phyloP scores from a whole-genome alignment of 2,113 vertebrate genomes.

The Piprites chloris region DNA sequence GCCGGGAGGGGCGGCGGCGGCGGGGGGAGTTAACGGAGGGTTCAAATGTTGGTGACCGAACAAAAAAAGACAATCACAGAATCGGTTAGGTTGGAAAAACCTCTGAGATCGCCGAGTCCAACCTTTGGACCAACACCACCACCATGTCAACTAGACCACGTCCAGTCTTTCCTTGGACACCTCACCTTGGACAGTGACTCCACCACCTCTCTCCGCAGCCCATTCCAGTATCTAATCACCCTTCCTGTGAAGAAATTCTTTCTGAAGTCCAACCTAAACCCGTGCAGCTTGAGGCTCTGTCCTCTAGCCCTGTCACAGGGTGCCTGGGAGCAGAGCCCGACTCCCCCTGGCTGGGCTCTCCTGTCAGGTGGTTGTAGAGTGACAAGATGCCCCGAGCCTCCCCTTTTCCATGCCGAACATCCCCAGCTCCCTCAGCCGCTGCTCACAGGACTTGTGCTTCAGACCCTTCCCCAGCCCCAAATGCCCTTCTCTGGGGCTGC shows the following conservation, averaged over 20 bases:
- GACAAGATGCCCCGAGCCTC: no score
- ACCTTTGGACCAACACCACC: accelerated
- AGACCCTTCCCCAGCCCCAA: accelerated
- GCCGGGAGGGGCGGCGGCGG: background rate
- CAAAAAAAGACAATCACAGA: accelerated
- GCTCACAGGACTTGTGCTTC: background rate
- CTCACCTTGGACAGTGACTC: background rate
- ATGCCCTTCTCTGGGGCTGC: accelerated
- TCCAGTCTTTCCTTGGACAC: background rate
- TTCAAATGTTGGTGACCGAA: accelerated
- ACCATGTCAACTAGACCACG: accelerated
- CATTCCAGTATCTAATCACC: no score
- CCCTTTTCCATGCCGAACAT: accelerated
- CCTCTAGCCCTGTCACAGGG: background rate
- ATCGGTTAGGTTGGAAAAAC: accelerated
- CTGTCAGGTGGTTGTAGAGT: background rate
- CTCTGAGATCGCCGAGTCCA: background rate
- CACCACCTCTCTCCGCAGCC: background rate
- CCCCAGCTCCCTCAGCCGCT: background rate
- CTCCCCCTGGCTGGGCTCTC: background rate
- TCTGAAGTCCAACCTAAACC: background rate
- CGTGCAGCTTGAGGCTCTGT: background rate
- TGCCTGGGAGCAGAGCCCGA: background rate
- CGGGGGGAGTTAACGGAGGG: no score
- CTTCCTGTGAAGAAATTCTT: background rate